These are phyloP conservation scores for Trachelus stipa DNA, from an alignment of 2,888 invertebrate genomes.

Conservation along the genomic window DNA sequence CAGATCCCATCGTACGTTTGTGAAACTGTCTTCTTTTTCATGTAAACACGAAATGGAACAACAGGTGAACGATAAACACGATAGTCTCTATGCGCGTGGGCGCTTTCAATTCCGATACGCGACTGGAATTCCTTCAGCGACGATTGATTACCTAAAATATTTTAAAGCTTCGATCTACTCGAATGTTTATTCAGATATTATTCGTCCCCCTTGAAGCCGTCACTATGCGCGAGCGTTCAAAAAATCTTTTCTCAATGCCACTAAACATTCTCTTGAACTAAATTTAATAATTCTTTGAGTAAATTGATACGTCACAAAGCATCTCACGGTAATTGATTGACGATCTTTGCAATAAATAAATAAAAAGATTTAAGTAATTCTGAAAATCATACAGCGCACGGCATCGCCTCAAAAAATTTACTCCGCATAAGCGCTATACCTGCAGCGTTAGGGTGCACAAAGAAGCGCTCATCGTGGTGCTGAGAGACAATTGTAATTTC, in stretches of 20 bases:
- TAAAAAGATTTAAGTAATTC: not conserved
- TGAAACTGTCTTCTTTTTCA: not conserved
- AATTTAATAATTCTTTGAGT: not conserved
- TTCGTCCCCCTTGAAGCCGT: too few relatives aligned
- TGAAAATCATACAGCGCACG: not conserved
- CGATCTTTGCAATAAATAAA: not conserved
- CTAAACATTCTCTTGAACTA: not conserved
- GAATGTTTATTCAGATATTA: not conserved
- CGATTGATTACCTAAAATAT: not conserved
- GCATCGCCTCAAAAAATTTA: not conserved
- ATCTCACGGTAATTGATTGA: not conserved
- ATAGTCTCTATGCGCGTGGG: not conserved
- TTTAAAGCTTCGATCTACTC: not conserved
- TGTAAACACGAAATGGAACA: not conserved
- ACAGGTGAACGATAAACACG: not conserved
- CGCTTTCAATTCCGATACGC: not conserved
- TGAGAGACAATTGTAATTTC: not conserved
- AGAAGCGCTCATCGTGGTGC: not conserved
- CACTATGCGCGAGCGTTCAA: not conserved
- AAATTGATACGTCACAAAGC: not conserved
- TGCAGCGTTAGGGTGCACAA: not conserved
- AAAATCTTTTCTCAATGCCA: not conserved
- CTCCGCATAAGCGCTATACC: not conserved
- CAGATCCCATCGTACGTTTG: not conserved
- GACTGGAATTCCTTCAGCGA: not conserved